Conservation (phyloP, 2,797 vertebrate species). For the Triplophysa yarkandensis region DNA sequence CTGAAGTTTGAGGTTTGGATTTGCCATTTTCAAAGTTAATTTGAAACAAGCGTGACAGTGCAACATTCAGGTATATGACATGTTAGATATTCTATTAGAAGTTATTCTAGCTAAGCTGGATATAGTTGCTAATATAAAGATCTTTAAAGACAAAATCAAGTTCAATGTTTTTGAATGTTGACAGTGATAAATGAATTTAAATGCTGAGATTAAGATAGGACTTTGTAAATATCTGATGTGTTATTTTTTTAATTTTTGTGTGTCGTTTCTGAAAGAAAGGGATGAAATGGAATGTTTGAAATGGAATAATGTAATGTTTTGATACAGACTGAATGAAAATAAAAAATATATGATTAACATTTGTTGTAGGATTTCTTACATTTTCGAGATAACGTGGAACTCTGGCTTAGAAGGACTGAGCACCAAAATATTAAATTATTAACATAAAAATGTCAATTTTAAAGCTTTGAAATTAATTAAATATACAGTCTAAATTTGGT, state of each 20-base stretch:
- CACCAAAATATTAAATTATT: too few species aligned
- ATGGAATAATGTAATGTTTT: slow-evolving; percentile 18
- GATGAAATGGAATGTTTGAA: too few species aligned
- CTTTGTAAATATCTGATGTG: slow-evolving; percentile 39
- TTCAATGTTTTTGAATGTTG: slow-evolving; percentile 25
- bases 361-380: not conserved
- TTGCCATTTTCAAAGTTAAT: not conserved
- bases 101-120: slow-evolving; percentile 1
- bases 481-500: too few species aligned
- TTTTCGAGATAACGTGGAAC: too few species aligned
- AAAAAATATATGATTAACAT: not conserved
- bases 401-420: too few species aligned
- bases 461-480: too few species aligned
- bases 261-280: slow-evolving; percentile 6
- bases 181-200: slow-evolving; percentile 18
- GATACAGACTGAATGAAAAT: slow-evolving; percentile 27
- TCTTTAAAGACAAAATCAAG: not conserved
- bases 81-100: slow-evolving; percentile 4
- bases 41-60: not conserved
- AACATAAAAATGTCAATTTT: too few species aligned
- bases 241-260: slow-evolving; percentile 28
- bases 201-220: slow-evolving; percentile 29
- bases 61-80: not conserved
- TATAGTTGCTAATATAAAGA: too few species aligned
- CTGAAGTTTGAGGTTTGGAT: not conserved